A percentile compares a stretch with the other conserved stretches of the same genome.
Conservation (phyloP, 2,888 invertebrate genomes). For the Aphidoletes aphidimyza region DNA sequence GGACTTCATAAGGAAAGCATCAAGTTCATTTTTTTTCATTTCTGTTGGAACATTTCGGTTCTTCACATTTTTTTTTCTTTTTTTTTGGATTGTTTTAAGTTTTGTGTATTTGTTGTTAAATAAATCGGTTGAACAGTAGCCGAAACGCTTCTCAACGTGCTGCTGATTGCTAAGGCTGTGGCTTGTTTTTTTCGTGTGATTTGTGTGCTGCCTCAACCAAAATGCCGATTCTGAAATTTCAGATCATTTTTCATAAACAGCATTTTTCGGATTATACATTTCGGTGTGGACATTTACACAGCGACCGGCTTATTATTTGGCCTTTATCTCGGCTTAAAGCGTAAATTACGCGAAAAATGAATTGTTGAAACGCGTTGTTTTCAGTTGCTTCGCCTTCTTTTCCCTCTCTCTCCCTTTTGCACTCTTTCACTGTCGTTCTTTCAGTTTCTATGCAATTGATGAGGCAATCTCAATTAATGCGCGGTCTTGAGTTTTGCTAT, state of each 20-base stretch:
- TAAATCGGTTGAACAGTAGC: neutral
- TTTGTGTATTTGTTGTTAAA: neutral
- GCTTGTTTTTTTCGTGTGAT: too few relatives aligned
- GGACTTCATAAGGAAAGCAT: neutral
- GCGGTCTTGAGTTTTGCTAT: neutral
- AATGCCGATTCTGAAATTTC: neutral
- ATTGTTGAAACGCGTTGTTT: conserved; percentile 8
- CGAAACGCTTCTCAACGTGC: too few relatives aligned
- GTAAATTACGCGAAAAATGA: conserved; percentile 43
- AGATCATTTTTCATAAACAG: conserved; percentile 42
- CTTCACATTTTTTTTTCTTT: too few relatives aligned
- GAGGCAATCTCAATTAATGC: conserved; percentile 13
- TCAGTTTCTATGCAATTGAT: too few relatives aligned
- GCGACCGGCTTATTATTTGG: neutral
- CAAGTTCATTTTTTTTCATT: neutral
- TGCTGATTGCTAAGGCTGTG: too few relatives aligned
- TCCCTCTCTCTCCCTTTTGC: neutral
- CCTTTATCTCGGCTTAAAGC: conserved; percentile 25
- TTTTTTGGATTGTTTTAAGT: neutral
- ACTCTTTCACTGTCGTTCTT: neutral
- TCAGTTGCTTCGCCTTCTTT: conserved; percentile 23
- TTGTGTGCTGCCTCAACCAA: neutral
- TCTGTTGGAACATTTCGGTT: too few relatives aligned
- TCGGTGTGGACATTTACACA: conserved; percentile 11
- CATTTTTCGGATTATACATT: conserved; percentile 40